A percentile compares a stretch with the other conserved stretches of the same genome.
These are phyloP conservation scores for Pedicia rivosa DNA, from an alignment of 2,888 invertebrate species.

Conservation along the genomic window DNA sequence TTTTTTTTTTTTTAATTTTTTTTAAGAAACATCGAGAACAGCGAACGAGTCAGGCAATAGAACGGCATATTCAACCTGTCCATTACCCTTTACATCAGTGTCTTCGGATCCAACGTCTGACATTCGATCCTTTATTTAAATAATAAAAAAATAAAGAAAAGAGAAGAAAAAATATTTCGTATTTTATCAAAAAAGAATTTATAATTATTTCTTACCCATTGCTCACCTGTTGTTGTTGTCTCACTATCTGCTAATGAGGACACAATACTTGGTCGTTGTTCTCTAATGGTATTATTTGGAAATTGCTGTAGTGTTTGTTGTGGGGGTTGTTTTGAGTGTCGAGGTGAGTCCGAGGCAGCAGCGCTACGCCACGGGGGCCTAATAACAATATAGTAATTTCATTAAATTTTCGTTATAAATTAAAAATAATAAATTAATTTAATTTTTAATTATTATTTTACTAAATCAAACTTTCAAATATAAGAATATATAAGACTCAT, in stretches of 20 bases:
- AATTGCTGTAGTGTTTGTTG: slow-evolving; percentile 11
- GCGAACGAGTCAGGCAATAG: slow-evolving; percentile 11
- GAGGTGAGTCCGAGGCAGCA: slow-evolving; percentile 17
- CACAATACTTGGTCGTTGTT: slow-evolving; percentile 23
- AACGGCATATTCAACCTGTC: slow-evolving; percentile 10
- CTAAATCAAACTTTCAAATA: too few relatives aligned
- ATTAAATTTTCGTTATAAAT: too few relatives aligned
- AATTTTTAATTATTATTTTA: too few relatives aligned
- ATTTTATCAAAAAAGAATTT: too few relatives aligned
- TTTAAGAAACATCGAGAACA: slow-evolving; percentile 9
- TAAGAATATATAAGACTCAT: too few relatives aligned
- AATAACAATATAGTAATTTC: too few relatives aligned
- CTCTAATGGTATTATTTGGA: slow-evolving; percentile 16
- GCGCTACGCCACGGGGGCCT: slow-evolving; percentile 17
- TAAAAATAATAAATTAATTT: too few relatives aligned
- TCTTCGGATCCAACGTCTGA: slow-evolving; percentile 7
- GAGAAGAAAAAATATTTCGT: too few relatives aligned
- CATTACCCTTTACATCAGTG: slow-evolving; percentile 7
- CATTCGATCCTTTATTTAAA: slow-evolving; percentile 4
- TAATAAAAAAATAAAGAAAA: too few relatives aligned
- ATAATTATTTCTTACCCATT: slow-evolving; percentile 4
- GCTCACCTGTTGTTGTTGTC: slow-evolving; percentile 13
- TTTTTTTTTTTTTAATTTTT: background rate
- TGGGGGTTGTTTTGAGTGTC: slow-evolving; percentile 22
- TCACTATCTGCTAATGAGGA: slow-evolving; percentile 29